phyloP scores from a whole-genome alignment of 2,888 invertebrate species.

The Tipula unca region DNA sequence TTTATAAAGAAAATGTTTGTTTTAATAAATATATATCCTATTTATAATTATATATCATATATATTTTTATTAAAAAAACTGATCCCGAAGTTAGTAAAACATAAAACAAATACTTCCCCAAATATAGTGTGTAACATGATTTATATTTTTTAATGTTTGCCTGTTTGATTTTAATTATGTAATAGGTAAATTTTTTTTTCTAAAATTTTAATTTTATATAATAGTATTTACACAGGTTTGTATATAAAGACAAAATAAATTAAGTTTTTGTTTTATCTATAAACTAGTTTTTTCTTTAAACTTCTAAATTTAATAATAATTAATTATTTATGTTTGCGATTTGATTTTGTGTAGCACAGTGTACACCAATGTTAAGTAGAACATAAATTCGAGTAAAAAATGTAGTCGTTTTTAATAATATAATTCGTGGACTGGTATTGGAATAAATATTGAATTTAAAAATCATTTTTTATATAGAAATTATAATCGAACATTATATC shows the following conservation, averaged over 20 bases:
- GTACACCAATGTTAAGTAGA: not conserved
- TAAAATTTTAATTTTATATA: not conserved
- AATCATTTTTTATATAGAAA: not conserved
- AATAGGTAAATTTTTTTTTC: not conserved
- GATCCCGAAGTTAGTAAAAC: constrained; percentile 14
- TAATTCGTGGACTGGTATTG: not conserved
- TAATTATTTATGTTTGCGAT: not conserved
- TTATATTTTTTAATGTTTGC: not conserved
- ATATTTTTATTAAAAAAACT: not conserved
- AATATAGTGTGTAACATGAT: not conserved
- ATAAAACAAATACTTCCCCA: constrained; percentile 14
- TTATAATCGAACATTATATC: not conserved
- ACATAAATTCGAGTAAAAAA: not conserved
- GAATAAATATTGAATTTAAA: not conserved
- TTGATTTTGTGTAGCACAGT: not conserved
- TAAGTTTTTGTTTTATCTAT: not conserved
- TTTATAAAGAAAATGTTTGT: not conserved
- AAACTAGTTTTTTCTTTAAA: not conserved
- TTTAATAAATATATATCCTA: not conserved
- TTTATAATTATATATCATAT: not conserved
- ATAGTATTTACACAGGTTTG: constrained; percentile 1
- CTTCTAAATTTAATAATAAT: not conserved
- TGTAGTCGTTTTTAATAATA: not conserved
- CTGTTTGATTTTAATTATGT: not conserved
- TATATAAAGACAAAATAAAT: constrained; percentile 3